These are phyloP conservation scores for Piliocolobus tephrosceles DNA, from an alignment of 2,113 vertebrate species.

Conservation along the genomic window DNA sequence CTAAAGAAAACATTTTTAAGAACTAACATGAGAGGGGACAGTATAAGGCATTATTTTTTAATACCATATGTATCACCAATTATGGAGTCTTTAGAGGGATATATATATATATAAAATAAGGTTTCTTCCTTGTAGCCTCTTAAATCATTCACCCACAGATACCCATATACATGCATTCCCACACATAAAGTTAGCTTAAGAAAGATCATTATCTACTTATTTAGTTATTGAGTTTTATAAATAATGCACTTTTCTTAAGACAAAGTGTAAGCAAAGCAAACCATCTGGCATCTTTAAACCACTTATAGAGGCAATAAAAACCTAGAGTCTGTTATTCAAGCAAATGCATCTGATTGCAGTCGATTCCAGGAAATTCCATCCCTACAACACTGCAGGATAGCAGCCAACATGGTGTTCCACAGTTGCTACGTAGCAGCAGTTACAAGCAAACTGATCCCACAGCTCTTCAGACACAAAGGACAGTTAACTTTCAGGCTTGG, in stretches of 20 bases:
- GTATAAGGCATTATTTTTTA: background rate
- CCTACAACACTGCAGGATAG: rapidly evolving
- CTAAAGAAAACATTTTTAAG: background rate
- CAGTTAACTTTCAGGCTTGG: background rate
- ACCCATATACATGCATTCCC: background rate
- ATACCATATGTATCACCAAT: background rate
- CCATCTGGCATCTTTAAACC: background rate
- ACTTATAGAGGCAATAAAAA: background rate
- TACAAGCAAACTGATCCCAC: background rate
- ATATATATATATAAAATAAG: background rate
- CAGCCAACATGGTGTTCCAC: background rate
- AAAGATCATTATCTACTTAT: background rate
- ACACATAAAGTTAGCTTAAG: background rate
- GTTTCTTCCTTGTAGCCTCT: background rate
- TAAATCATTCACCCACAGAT: background rate
- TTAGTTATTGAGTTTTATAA: background rate
- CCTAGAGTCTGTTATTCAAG: background rate
- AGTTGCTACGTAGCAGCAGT: background rate
- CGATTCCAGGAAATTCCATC: background rate
- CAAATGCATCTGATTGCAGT: background rate
- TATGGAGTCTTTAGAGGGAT: background rate
- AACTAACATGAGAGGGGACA: background rate
- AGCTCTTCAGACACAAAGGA: background rate
- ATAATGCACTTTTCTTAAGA: background rate
- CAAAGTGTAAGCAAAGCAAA: background rate